Base-by-base conservation (phyloP, 92 coral and sea anemone species). In the Paragorgia papillata region DNA sequence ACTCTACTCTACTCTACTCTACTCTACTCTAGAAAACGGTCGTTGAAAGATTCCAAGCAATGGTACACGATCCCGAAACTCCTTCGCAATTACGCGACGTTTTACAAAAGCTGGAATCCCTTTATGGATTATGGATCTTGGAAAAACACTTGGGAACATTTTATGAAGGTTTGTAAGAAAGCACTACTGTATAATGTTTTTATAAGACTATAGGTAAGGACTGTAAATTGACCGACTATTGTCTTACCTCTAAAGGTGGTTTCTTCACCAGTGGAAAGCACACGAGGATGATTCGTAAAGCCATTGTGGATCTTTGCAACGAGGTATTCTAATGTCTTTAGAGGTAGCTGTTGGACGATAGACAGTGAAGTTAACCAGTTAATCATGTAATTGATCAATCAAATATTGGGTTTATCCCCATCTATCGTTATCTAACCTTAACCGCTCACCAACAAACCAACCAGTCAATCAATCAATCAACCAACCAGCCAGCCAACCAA, bases 121-220 rank as follows among this genome's bases (percentile, higher is more conserved):
- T 95, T 49, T 95, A 91, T 57, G 99, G 99, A 10, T 56, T 95
- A 76, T 95, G 92, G 86, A 83, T 89, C 15, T 79, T 95, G 27
- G 99, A 95, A 79, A 88, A 90, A 69, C 97, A 95, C 62, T 80
- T 95, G 50, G 78, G 83, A 21, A 91, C 97, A 3, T 68, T 95
- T n/a, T 95, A 91, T 73, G 92, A 95, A 95, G 99, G 99, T 95
- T 73, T 75, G 86, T 44, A 35, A 8, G 1, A 20, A 10, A 32
- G 28, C 53, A n/a, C 53, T 12, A 37, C 43, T 37, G 43, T 12
- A 12, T 4, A 12, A 37, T 37, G 12, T 37, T 37, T 4, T 5
- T 37, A 4, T 37, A 4, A 12, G 5, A 37, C 12, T 37, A 12
- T 12, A 37, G 5, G 12, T 12, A 12, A 37, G 12, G 43, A 37